Evolutionary conservation across 2,888 invertebrate species (phyloP).

Genomic region (Leptothorax acervorum): DNA sequence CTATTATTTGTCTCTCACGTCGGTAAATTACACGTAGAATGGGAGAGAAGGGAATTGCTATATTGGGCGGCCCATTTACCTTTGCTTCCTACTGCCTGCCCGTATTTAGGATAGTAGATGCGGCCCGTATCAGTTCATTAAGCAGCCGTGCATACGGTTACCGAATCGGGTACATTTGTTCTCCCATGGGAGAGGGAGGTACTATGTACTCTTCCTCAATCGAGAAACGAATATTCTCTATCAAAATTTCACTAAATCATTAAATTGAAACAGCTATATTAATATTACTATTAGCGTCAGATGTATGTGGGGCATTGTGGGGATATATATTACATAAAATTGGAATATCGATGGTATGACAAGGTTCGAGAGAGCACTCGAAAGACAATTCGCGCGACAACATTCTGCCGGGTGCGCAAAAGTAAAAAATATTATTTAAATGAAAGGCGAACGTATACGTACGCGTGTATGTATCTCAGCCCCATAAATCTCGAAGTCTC

Average conservation of each 20-base stretch:
- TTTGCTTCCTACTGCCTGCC: conserved; percentile 29
- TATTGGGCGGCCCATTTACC: conserved; percentile 31
- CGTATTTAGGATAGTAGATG: conserved; percentile 41
- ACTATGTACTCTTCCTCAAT: neutral
- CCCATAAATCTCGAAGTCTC: conserved; percentile 45
- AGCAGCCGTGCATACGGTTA: conserved; percentile 31
- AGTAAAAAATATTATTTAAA: conserved; percentile 49
- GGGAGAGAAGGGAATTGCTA: conserved; percentile 7
- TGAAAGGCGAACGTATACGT: conserved; percentile 35
- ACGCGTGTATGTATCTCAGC: conserved; percentile 11
- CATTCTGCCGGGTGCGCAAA: neutral
- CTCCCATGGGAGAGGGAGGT: neutral
- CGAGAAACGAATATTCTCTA: neutral
- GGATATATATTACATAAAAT: neutral
- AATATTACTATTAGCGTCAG: neutral
- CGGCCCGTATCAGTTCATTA: conserved; percentile 35
- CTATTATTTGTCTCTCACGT: neutral
- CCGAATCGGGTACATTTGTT: conserved; percentile 1
- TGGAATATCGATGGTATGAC: neutral
- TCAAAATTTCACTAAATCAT: neutral
- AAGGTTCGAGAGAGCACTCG: neutral
- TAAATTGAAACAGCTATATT: neutral
- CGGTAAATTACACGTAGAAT: conserved; percentile 50
- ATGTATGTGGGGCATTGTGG: too few relatives aligned
- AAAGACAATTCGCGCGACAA: neutral